These are phyloP conservation scores for Hyles euphorbiae DNA, from an alignment of 1,140 invertebrate species.

Conservation along the genomic window DNA sequence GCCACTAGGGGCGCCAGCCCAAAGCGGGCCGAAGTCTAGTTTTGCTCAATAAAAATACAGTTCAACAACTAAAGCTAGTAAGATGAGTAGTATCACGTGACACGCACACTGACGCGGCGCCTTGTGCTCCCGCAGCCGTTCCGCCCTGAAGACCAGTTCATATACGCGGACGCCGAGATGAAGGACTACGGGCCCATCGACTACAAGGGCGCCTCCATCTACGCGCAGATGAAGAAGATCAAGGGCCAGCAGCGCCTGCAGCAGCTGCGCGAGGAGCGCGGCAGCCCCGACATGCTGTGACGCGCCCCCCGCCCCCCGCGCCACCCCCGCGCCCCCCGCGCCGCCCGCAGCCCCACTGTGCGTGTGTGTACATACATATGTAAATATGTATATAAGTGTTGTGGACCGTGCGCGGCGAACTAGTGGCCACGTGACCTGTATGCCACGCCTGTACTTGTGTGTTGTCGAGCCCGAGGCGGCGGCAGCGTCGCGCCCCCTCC, in stretches of 20 bases:
- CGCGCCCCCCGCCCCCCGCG: slow-evolving; percentile 1
- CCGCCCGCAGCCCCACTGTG: not conserved
- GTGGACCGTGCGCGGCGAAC: too few relatives aligned
- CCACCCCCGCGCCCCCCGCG: not conserved
- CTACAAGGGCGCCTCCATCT: slow-evolving; percentile 91
- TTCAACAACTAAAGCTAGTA: too few relatives aligned
- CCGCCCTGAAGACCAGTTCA: slow-evolving; percentile 87
- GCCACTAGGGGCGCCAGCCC: slow-evolving; percentile 59
- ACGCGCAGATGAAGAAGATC: slow-evolving; percentile 80
- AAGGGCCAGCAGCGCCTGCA: slow-evolving; percentile 75
- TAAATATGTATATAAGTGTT: too few relatives aligned
- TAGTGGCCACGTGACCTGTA: too few relatives aligned
- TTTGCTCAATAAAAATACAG: slow-evolving; percentile 38
- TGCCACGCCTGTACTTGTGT: not conserved
- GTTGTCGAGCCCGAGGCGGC: not conserved
- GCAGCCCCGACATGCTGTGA: slow-evolving; percentile 55
- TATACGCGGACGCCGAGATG: slow-evolving; percentile 93
- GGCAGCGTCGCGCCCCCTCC: not conserved
- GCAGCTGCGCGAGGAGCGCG: slow-evolving; percentile 51
- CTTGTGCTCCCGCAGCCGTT: slow-evolving; percentile 76
- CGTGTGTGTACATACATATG: too few relatives aligned
- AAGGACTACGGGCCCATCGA: slow-evolving; percentile 92
- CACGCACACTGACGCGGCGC: not conserved
- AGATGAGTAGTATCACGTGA: not conserved
- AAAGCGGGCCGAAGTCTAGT: slow-evolving; percentile 84